phyloP scores from a whole-genome alignment of 2,888 invertebrate genomes.

The Baronia brevicornis region DNA sequence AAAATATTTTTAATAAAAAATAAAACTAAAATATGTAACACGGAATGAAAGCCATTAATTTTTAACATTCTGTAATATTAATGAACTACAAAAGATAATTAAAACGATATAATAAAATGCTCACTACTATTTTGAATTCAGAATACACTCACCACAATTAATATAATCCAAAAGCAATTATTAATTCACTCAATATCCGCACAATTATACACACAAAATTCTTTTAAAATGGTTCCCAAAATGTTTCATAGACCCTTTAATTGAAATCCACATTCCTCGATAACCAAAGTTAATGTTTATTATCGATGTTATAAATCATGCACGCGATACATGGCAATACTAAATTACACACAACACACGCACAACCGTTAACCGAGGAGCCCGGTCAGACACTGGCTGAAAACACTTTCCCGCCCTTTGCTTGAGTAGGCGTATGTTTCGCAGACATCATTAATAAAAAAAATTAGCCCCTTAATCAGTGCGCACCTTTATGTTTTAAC shows the following conservation, averaged over 20 bases:
- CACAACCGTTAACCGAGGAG: conserved; percentile 40
- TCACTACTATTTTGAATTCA: too few relatives aligned
- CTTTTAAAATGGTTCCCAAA: conserved; percentile 6
- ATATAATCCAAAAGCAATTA: conserved; percentile 25
- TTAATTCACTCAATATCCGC: conserved; percentile 15
- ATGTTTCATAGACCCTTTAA: conserved; percentile 12
- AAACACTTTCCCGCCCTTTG: conserved; percentile 52
- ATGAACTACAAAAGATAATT: too few relatives aligned
- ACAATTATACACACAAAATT: conserved; percentile 15
- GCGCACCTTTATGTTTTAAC: too few relatives aligned
- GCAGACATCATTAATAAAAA: conserved; percentile 26
- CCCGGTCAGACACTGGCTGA: conserved; percentile 46
- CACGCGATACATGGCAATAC: conserved; percentile 12
- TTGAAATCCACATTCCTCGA: conserved; percentile 3
- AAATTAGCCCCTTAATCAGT: too few relatives aligned
- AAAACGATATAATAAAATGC: conserved; percentile 1
- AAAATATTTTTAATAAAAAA: too few relatives aligned
- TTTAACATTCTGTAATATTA: too few relatives aligned
- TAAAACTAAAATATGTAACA: too few relatives aligned
- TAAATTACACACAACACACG: conserved; percentile 2
- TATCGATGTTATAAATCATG: conserved; percentile 13
- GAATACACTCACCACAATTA: conserved; percentile 8
- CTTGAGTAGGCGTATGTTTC: conserved; percentile 32
- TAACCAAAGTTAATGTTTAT: conserved; percentile 9
- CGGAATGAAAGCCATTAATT: too few relatives aligned